A percentile compares a stretch with the other conserved stretches of the same genome.
phyloP scores from a whole-genome alignment of 2,797 vertebrate genomes.

The Tangara arthus region DNA sequence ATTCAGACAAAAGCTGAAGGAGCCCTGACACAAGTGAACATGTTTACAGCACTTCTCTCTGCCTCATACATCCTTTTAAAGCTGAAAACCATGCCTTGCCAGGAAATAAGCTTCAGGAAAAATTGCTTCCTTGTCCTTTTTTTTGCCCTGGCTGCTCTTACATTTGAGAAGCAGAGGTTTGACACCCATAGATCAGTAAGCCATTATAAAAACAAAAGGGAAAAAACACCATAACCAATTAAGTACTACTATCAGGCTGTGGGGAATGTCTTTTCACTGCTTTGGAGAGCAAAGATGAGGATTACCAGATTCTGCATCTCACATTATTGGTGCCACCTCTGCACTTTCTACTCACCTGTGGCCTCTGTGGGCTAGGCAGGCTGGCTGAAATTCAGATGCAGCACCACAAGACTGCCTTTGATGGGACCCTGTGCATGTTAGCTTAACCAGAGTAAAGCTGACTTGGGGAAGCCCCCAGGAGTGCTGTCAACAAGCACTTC shows the following conservation, averaged over 20 bases:
- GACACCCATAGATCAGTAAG: not conserved
- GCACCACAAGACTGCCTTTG: not conserved
- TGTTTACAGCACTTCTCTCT: not conserved
- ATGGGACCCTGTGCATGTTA: not conserved
- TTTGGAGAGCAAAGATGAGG: not conserved
- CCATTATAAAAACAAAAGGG: not conserved
- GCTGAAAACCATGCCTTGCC: not conserved
- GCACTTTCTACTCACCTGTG: not conserved
- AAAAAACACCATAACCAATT: not conserved
- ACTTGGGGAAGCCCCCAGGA: not conserved
- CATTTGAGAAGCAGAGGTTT: not conserved
- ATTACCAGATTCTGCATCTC: not conserved
- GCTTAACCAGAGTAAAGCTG: not conserved
- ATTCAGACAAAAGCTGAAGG: not conserved
- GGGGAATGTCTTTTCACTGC: not conserved
- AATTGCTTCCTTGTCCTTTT: not conserved
- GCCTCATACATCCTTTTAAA: not conserved
- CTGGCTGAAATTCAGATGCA: not conserved
- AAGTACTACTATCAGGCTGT: not conserved
- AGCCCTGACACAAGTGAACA: not conserved
- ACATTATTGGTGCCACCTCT: not conserved
- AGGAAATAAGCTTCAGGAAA: slow-evolving; percentile 9
- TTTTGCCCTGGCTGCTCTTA: not conserved
- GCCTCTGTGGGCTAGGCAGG: not conserved
- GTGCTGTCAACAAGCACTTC: not conserved